phyloP scores from a whole-genome alignment of 2,888 invertebrate species.

The Drosophila parthenogenetica region DNA sequence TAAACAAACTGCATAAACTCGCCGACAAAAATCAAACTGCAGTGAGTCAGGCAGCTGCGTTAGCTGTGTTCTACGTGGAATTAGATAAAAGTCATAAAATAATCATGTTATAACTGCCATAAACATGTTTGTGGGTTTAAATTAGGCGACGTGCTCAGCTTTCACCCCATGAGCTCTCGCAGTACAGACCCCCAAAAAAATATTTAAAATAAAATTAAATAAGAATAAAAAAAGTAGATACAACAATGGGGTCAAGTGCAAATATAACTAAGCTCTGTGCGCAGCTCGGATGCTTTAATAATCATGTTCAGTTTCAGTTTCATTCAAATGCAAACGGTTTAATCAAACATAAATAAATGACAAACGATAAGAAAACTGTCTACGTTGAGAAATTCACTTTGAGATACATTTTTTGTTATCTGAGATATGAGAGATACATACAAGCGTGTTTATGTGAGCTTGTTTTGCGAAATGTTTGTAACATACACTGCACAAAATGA shows the following conservation, averaged over 20 bases:
- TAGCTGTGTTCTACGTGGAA: constrained; percentile 8
- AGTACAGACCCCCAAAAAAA: constrained; percentile 4
- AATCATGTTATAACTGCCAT: constrained; percentile 4
- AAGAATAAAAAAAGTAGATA: constrained; percentile 2
- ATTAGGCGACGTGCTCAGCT: constrained; percentile 33
- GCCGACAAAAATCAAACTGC: constrained; percentile 1
- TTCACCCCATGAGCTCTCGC: constrained; percentile 14
- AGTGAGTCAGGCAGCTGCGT: constrained; percentile 14
- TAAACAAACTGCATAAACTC: constrained; percentile 15
- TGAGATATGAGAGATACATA: constrained; percentile 12
- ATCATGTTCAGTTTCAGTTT: constrained; percentile 11
- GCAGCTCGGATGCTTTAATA: background rate
- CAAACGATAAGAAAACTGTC: constrained; percentile 32
- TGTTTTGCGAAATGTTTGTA: constrained; percentile 3
- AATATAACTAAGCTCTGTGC: constrained; percentile 17
- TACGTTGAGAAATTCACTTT: constrained; percentile 9
- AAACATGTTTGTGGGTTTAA: constrained; percentile 3
- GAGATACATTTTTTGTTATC: constrained; percentile 11
- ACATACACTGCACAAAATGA: constrained; percentile 16
- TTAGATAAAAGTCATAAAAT: constrained; percentile 35
- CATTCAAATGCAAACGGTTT: constrained; percentile 23
- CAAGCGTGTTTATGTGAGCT: constrained; percentile 4
- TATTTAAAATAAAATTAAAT: constrained; percentile 10
- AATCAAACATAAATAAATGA: constrained; percentile 21
- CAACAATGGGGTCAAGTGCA: constrained; percentile 49